These are phyloP conservation scores for Ceratitis capitata DNA, from an alignment of 1,140 invertebrate genomes.

Conservation along the genomic window DNA sequence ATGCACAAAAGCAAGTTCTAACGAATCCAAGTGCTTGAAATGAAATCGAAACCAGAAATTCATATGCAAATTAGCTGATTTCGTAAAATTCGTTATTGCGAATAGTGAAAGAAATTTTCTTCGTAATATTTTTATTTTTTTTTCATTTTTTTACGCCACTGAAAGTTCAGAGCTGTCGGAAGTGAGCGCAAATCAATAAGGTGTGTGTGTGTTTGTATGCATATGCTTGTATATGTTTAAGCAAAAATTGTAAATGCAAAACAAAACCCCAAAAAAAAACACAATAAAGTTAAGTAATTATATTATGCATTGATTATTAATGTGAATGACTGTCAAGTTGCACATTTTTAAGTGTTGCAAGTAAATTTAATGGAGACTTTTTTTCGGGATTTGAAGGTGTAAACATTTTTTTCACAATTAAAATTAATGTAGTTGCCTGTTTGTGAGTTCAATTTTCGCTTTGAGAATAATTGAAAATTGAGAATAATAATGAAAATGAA, in stretches of 20 bases:
- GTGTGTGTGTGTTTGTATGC: background rate
- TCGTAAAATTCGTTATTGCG: background rate
- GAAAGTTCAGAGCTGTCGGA: background rate
- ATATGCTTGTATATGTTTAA: background rate
- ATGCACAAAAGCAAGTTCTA: background rate
- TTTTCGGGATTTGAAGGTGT: background rate
- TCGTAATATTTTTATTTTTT: background rate
- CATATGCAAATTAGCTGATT: background rate
- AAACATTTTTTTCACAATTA: no score
- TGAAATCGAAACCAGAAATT: conserved; percentile 13
- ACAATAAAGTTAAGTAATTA: background rate
- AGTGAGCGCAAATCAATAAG: background rate
- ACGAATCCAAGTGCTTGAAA: background rate
- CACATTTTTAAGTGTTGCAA: no score
- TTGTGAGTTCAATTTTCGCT: no score
- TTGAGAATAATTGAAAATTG: no score
- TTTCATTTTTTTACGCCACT: background rate
- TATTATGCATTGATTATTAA: no score
- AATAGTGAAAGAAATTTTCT: conserved; percentile 13
- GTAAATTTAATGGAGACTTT: no score
- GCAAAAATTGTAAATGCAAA: background rate
- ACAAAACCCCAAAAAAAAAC: no score
- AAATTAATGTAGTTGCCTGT: no score
- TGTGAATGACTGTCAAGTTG: no score
- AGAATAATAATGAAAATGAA: no score